Evolutionary conservation across 2,113 vertebrate genomes (phyloP).

Genomic region (Scalopus aquaticus): DNA sequence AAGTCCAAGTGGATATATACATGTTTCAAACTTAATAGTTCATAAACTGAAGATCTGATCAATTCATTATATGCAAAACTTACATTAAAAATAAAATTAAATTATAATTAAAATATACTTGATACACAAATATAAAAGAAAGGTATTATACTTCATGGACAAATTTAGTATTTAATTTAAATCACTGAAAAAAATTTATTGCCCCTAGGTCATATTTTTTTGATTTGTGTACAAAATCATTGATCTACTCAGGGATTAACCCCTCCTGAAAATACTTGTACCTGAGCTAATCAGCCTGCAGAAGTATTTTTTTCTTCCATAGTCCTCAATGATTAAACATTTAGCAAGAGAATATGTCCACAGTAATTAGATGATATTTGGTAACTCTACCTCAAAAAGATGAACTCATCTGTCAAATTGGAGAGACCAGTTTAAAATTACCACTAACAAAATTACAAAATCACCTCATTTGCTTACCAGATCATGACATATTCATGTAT

Average conservation of each 20-base stretch:
- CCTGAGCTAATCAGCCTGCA: neutral
- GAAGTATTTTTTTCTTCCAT: neutral
- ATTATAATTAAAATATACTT: neutral
- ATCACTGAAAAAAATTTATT: neutral
- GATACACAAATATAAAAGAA: neutral
- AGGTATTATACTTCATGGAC: neutral
- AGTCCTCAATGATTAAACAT: conserved; percentile 8
- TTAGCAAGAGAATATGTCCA: neutral
- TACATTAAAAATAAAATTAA: neutral
- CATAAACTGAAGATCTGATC: neutral
- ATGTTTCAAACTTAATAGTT: neutral
- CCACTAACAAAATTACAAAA: conserved; percentile 13
- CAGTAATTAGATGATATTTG: conserved; percentile 8
- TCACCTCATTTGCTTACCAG: neutral
- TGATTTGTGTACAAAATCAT: neutral
- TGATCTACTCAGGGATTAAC: neutral
- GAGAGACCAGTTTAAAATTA: conserved; percentile 26
- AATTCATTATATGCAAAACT: neutral
- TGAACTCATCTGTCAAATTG: neutral
- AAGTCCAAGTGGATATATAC: neutral
- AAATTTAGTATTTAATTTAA: conserved; percentile 5
- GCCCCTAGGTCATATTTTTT: neutral
- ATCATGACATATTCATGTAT: neutral
- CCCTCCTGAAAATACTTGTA: neutral
- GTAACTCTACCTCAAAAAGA: neutral